Conservation (phyloP, 2,797 vertebrate genomes). For the Anguilla anguilla region DNA sequence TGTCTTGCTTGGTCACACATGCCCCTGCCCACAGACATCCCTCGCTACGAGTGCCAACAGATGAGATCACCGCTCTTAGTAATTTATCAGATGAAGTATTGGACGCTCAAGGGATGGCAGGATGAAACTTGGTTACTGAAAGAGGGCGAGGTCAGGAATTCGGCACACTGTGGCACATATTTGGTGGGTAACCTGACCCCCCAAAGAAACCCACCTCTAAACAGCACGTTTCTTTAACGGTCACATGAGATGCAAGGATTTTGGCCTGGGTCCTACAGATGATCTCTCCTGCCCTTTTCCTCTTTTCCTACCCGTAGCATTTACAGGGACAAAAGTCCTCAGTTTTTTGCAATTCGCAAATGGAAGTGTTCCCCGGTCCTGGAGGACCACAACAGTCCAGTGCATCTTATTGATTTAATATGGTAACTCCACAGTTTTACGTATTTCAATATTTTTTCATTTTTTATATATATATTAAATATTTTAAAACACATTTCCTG, state of each 20-base stretch:
- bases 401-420: too few relatives aligned
- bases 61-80: background rate
- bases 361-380: too few relatives aligned
- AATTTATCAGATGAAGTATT: background rate
- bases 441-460: too few relatives aligned
- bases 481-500: too few relatives aligned
- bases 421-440: too few relatives aligned
- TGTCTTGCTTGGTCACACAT: background rate
- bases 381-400: too few relatives aligned
- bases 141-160: slow-evolving; percentile 4
- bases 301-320: background rate
- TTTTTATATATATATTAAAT: too few relatives aligned
- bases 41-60: background rate
- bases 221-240: background rate
- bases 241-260: slow-evolving; percentile 2
- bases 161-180: background rate
- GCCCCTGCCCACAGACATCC: background rate
- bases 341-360: too few relatives aligned
- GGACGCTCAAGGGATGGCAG: background rate
- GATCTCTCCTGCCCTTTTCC: background rate
- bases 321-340: background rate
- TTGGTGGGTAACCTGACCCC: background rate
- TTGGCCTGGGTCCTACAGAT: background rate
- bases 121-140: background rate
- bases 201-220: background rate